Conservation (phyloP, 2,797 vertebrate genomes). For the Danio choprae region DNA sequence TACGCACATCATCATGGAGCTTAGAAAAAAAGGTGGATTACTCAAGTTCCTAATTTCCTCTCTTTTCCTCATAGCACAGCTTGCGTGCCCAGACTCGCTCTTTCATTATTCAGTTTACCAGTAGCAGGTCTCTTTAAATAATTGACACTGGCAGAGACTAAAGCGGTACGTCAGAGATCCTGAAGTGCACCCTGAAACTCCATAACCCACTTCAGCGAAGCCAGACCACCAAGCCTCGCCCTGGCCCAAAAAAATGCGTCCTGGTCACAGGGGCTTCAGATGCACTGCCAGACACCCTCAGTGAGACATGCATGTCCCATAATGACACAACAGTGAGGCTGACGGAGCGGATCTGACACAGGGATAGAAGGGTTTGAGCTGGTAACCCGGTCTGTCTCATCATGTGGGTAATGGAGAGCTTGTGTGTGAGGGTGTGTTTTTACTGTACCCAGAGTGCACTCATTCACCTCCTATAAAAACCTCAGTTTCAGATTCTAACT, state of each 20-base stretch:
- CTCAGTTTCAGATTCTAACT: conserved; percentile 35
- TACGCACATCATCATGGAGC: too few relatives aligned
- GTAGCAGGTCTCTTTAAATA: conserved; percentile 54
- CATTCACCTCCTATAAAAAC: conserved; percentile 39
- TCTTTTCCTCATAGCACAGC: background rate
- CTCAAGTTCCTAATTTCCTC: background rate
- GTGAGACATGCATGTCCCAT: conserved; percentile 1
- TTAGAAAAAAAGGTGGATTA: background rate
- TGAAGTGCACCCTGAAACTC: background rate
- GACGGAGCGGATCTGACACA: conserved; percentile 6
- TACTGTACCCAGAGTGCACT: conserved; percentile 36
- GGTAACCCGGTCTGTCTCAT: conserved; percentile 20
- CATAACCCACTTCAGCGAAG: conserved; percentile 23
- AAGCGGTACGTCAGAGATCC: conserved; percentile 18
- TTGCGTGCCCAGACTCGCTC: conserved; percentile 4
- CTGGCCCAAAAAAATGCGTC: background rate
- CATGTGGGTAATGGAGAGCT: background rate
- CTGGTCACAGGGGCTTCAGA: conserved; percentile 5
- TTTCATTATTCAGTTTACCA: conserved; percentile 52
- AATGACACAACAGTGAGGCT: conserved; percentile 6
- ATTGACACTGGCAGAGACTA: conserved; percentile 42
- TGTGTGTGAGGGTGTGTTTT: conserved; percentile 6
- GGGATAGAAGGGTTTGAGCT: conserved; percentile 16
- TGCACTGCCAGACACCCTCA: conserved; percentile 13
- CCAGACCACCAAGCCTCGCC: conserved; percentile 4